phyloP scores from a whole-genome alignment of 2,113 vertebrate genomes.

The Ictalurus furcatus region DNA sequence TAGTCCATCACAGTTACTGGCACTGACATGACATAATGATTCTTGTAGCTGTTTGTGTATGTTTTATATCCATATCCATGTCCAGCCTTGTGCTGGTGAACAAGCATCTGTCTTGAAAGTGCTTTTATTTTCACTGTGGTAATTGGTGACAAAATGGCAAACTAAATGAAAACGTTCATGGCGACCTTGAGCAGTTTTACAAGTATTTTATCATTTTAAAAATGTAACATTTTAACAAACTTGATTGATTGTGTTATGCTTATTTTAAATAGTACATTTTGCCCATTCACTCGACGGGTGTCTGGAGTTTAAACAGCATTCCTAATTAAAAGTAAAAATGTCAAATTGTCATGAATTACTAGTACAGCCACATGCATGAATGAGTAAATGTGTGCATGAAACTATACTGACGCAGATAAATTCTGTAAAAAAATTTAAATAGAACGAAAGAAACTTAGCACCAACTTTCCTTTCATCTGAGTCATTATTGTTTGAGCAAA shows the following conservation, averaged over 20 bases:
- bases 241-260: background rate
- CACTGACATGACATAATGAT: too few species aligned
- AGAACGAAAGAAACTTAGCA: background rate
- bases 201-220: background rate
- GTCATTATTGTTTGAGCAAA: conserved; percentile 26
- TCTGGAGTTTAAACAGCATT: background rate
- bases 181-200: background rate
- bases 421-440: background rate
- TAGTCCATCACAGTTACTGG: too few species aligned
- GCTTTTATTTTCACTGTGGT: background rate
- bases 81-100: too few species aligned
- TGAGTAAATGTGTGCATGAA: background rate
- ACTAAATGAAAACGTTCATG: background rate
- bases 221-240: too few species aligned
- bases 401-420: background rate
- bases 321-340: background rate
- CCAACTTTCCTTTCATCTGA: background rate
- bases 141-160: background rate
- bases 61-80: too few species aligned
- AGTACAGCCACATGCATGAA: background rate
- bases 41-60: too few species aligned
- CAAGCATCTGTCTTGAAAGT: too few species aligned
- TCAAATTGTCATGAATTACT: background rate
- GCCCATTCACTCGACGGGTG: background rate
- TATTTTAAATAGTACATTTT: background rate